Conservation (phyloP, 64 coral and sea anemone species). For the Montipora cactus region DNA sequence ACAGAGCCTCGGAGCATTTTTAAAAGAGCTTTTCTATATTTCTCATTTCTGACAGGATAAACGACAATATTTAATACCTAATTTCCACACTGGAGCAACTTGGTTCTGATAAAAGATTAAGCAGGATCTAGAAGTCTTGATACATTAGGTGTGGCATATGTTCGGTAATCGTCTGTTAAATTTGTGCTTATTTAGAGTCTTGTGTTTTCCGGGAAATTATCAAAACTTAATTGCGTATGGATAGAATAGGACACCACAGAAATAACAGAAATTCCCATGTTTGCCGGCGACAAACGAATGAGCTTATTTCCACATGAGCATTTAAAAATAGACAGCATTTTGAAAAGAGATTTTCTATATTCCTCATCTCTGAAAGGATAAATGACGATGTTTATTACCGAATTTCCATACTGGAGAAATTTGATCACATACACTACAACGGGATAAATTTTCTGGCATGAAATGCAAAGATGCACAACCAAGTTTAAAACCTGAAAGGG, state of each 20-base stretch:
- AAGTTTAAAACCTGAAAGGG: conserved; percentile 41
- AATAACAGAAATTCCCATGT: neutral
- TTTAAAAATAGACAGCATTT: neutral
- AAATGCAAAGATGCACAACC: neutral
- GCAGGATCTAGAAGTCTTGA: too few relatives aligned
- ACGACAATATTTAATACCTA: too few relatives aligned
- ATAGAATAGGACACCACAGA: neutral
- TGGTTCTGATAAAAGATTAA: too few relatives aligned
- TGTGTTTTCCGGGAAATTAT: too few relatives aligned
- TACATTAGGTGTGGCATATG: too few relatives aligned
- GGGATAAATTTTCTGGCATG: neutral
- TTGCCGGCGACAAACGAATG: neutral
- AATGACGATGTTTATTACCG: neutral
- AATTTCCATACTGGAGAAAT: neutral
- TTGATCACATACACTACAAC: neutral
- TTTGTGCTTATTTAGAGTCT: too few relatives aligned
- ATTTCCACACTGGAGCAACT: too few relatives aligned
- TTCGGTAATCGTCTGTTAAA: too few relatives aligned
- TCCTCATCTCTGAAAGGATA: neutral
- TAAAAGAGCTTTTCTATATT: too few relatives aligned
- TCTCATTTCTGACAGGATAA: too few relatives aligned
- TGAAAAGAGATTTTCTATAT: neutral
- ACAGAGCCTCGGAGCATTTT: too few relatives aligned
- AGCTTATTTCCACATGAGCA: neutral
- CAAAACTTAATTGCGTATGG: too few relatives aligned